These are phyloP conservation scores for Pangasius mekongensis DNA, from an alignment of 2,797 vertebrate genomes.

Conservation along the genomic window DNA sequence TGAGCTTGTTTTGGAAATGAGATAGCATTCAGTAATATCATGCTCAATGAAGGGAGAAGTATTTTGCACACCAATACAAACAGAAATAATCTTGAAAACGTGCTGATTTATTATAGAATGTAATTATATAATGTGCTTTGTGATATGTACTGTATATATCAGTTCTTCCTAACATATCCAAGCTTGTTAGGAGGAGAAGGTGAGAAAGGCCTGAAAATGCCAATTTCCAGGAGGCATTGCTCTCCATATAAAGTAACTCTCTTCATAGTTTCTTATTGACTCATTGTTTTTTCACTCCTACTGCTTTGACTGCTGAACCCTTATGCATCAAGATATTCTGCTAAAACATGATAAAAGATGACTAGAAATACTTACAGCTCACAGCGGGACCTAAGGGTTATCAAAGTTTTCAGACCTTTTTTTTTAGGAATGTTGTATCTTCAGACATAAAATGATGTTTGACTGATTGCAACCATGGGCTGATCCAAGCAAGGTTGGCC, in stretches of 20 bases:
- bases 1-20: too few species aligned
- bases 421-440: background rate
- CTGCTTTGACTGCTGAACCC: too few species aligned
- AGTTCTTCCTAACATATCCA: too few species aligned
- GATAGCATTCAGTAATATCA: too few species aligned
- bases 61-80: too few species aligned
- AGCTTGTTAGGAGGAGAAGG: background rate
- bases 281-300: background rate
- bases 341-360: background rate
- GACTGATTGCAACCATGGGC: background rate
- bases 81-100: too few species aligned
- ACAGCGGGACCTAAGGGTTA: background rate
- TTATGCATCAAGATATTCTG: too few species aligned
- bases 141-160: too few species aligned
- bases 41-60: too few species aligned
- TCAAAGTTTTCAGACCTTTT: background rate
- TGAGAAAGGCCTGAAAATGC: background rate
- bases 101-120: too few species aligned
- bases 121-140: too few species aligned
- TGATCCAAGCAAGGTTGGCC: background rate
- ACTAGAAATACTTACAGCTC: background rate
- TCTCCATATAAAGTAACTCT: background rate
- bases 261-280: background rate
- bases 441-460: background rate
- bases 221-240: background rate